These are phyloP conservation scores for Galaxea fascicularis DNA, from an alignment of 92 coral and sea anemone genomes.

Conservation along the genomic window DNA sequence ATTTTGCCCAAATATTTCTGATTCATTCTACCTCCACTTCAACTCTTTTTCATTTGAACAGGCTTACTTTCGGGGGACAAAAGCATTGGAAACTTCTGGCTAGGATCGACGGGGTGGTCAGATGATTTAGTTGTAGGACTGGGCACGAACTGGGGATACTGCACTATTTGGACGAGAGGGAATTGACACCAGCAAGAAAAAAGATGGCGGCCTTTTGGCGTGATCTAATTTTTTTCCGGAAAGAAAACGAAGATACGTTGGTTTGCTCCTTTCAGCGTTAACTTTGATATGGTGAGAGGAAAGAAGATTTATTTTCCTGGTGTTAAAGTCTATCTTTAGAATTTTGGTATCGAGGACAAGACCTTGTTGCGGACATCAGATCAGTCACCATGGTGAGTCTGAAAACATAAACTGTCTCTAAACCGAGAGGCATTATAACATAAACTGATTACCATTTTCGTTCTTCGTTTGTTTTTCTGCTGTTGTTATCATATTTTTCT, in stretches of 20 bases:
- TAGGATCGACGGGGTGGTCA: no score
- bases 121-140: neutral
- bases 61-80: no score
- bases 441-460: neutral
- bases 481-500: neutral
- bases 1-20: no score
- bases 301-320: neutral
- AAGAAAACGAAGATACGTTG: neutral
- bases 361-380: neutral
- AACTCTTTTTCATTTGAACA: no score
- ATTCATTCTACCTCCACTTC: no score
- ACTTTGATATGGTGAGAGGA: neutral
- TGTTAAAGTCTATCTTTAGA: neutral
- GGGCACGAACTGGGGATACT: neutral
- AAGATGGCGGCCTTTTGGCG: constrained; percentile 36
- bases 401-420: constrained; percentile 9
- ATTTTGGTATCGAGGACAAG: neutral
- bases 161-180: neutral
- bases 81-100: no score
- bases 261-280: neutral
- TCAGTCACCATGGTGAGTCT: constrained; percentile 56
- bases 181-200: neutral
- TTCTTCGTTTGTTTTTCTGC: neutral
- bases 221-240: neutral
- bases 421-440: neutral